A percentile compares a stretch with the other conserved stretches of the same genome.
Evolutionary conservation across 1,140 invertebrate genomes (phyloP).

Genomic region (Bombus sibiricus): DNA sequence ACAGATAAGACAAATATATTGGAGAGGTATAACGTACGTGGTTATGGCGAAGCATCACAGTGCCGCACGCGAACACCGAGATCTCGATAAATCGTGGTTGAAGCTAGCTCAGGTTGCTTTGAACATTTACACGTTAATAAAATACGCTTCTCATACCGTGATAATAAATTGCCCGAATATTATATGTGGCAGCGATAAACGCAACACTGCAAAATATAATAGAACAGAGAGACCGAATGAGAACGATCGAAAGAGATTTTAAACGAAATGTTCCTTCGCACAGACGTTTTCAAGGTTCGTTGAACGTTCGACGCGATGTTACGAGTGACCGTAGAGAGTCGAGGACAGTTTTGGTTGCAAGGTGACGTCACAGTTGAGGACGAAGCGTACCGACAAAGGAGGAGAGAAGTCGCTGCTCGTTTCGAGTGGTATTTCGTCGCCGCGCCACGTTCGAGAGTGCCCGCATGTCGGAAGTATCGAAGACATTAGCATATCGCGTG

Average conservation of each 20-base stretch:
- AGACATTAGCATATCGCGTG: slow-evolving; percentile 69
- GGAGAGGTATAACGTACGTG: neutral
- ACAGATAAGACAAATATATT: slow-evolving; percentile 35
- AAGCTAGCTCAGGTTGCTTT: slow-evolving; percentile 5
- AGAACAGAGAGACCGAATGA: neutral
- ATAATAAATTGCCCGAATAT: neutral
- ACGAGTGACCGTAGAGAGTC: neutral
- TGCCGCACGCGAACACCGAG: slow-evolving; percentile 12
- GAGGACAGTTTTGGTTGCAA: slow-evolving; percentile 19
- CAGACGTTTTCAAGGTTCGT: neutral
- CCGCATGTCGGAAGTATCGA: slow-evolving; percentile 53
- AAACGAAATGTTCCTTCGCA: neutral
- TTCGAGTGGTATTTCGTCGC: slow-evolving; percentile 52
- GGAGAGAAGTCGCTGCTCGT: slow-evolving; percentile 31
- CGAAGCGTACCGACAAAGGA: slow-evolving; percentile 32
- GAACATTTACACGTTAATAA: slow-evolving; percentile 63
- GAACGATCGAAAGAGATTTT: neutral
- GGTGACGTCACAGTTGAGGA: neutral
- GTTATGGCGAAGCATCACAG: slow-evolving; percentile 1
- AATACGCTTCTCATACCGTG: slow-evolving; percentile 34
- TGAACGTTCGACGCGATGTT: neutral
- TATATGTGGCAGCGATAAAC: neutral
- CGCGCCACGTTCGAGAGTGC: slow-evolving; percentile 1
- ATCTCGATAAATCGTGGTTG: slow-evolving; percentile 57
- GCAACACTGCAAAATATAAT: neutral